These are phyloP conservation scores for Baronia brevicornis DNA, from an alignment of 2,888 invertebrate species.

Conservation along the genomic window DNA sequence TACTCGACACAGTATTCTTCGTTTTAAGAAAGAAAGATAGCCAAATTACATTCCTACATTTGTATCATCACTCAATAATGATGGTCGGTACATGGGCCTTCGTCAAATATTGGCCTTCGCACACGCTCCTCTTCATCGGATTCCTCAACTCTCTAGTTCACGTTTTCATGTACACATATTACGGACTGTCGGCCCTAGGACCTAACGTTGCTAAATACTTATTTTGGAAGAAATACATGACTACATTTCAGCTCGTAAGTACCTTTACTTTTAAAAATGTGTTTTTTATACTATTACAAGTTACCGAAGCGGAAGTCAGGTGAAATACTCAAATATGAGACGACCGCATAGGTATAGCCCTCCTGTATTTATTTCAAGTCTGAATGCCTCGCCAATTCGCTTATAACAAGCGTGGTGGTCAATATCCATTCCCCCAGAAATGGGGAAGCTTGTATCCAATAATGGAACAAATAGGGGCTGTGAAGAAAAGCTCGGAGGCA, in stretches of 20 bases:
- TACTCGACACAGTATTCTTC: constrained; percentile 87
- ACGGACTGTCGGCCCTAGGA: constrained; percentile 82
- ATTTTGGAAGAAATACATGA: constrained; percentile 90
- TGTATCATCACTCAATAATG: constrained; percentile 86
- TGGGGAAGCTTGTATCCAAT: too few relatives aligned
- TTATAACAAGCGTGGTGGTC: too few relatives aligned
- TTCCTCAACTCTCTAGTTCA: constrained; percentile 82
- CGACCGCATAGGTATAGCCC: too few relatives aligned
- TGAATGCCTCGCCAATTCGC: too few relatives aligned
- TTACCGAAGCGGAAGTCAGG: too few relatives aligned
- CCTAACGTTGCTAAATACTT: constrained; percentile 80
- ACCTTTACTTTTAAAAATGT: too few relatives aligned
- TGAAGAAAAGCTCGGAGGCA: too few relatives aligned
- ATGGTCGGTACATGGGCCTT: constrained; percentile 82
- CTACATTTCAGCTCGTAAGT: constrained; percentile 82
- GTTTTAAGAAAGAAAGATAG: constrained; percentile 83
- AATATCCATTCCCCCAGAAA: too few relatives aligned
- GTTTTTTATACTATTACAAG: too few relatives aligned
- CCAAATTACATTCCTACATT: constrained; percentile 89
- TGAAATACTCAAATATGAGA: constrained; percentile 3
- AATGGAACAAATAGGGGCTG: too few relatives aligned
- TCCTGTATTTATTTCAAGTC: too few relatives aligned
- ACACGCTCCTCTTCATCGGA: constrained; percentile 79
- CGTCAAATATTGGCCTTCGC: constrained; percentile 79
- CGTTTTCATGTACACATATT: constrained; percentile 85